Percentiles rank a stretch among this genome's conserved stretches.
Conservation (phyloP, 2,113 vertebrate genomes). For the Thermophis baileyi region DNA sequence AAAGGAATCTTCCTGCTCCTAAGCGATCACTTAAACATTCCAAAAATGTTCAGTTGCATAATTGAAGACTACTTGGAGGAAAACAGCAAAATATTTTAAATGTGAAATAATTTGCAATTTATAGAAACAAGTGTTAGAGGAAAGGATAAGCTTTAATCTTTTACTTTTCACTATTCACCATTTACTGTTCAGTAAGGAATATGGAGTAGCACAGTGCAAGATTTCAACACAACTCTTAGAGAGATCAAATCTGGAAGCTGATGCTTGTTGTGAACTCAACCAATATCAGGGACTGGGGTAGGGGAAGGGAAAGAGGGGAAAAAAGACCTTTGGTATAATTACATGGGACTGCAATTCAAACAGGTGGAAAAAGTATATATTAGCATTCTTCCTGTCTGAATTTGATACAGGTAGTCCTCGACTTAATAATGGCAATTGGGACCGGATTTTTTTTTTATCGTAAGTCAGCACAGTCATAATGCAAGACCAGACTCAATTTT, state of each 20-base stretch:
- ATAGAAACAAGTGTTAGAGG: not conserved
- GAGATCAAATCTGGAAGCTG: not conserved
- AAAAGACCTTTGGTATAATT: not conserved
- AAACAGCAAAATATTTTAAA: not conserved
- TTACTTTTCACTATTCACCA: not conserved
- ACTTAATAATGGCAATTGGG: not conserved
- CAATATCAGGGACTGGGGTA: not conserved
- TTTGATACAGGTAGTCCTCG: not conserved
- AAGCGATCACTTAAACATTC: not conserved
- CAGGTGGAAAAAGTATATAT: not conserved
- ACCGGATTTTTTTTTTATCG: not conserved
- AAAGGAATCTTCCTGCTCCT: not conserved
- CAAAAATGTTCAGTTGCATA: not conserved
- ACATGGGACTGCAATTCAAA: not conserved
- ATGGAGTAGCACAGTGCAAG: not conserved
- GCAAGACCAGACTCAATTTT: not conserved
- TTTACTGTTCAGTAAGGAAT: not conserved
- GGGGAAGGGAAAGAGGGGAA: not conserved
- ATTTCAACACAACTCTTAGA: not conserved
- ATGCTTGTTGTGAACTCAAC: not conserved
- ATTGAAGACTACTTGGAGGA: not conserved
- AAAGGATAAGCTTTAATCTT: not conserved
- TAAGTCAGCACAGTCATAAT: not conserved
- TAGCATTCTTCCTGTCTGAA: not conserved
- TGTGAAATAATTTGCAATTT: not conserved